A percentile compares a stretch with the other conserved stretches of the same genome.
These are phyloP conservation scores for Caradrina clavipalpis DNA, from an alignment of 2,888 invertebrate genomes.

Conservation along the genomic window DNA sequence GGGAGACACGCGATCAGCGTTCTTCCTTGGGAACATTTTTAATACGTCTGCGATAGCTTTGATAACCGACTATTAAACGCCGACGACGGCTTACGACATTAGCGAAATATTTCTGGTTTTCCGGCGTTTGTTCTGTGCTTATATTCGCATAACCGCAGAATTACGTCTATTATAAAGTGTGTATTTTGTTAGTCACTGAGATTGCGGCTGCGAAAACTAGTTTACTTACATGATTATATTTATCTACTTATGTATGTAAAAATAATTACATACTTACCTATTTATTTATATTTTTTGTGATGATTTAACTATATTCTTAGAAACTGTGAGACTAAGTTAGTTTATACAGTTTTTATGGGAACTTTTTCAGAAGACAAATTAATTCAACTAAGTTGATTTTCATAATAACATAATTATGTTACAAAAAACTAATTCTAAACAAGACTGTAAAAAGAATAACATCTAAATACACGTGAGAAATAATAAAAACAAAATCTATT, in stretches of 20 bases:
- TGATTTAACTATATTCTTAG: conserved; percentile 9
- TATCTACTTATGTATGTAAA: background rate
- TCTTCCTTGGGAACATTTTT: conserved; percentile 48
- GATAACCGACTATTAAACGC: conserved; percentile 48
- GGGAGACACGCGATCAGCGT: conserved; percentile 42
- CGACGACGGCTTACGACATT: conserved; percentile 34
- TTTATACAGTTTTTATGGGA: background rate
- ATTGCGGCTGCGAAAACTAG: conserved; percentile 28
- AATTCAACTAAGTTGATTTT: too few species aligned
- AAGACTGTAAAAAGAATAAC: too few species aligned
- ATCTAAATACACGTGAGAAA: too few species aligned
- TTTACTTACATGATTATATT: conserved; percentile 20
- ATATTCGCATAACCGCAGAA: conserved; percentile 49
- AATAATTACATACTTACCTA: background rate
- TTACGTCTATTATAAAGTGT: conserved; percentile 31
- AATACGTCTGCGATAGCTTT: conserved; percentile 39
- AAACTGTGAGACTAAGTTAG: conserved; percentile 8
- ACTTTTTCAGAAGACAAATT: background rate
- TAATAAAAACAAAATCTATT: too few species aligned
- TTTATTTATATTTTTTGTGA: conserved; percentile 13
- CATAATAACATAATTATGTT: too few species aligned
- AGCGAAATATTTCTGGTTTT: conserved; percentile 47
- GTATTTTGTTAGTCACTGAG: conserved; percentile 39
- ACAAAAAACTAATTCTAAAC: too few species aligned
- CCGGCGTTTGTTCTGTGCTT: conserved; percentile 48